Conservation (phyloP, 2,113 vertebrate species). For the Aegypius monachus region DNA sequence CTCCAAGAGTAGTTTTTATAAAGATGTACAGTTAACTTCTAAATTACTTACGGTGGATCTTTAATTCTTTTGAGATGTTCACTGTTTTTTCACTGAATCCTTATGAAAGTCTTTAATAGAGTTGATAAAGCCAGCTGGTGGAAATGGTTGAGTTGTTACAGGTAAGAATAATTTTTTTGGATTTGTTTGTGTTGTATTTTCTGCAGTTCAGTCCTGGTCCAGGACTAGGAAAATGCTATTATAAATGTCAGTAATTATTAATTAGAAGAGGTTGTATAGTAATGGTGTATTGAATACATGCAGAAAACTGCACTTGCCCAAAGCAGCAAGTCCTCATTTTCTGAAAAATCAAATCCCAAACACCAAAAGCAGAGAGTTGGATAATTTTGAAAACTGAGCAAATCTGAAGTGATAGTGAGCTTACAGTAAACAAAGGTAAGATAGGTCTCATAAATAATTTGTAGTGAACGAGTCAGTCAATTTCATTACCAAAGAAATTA, state of each 20-base stretch:
- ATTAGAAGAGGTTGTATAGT: background rate
- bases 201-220: background rate
- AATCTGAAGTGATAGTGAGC: background rate
- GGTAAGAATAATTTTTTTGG: background rate
- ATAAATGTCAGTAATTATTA: background rate
- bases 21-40: too few relatives aligned
- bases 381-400: background rate
- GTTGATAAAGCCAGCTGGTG: too few relatives aligned
- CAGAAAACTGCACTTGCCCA: background rate
- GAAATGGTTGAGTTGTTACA: background rate
- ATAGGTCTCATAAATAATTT: background rate
- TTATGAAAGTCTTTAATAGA: too few relatives aligned
- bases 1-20: too few relatives aligned
- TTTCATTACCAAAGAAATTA: background rate
- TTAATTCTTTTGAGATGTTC: too few relatives aligned
- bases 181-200: background rate
- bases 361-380: background rate
- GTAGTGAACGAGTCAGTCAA: background rate
- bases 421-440: background rate
- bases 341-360: background rate
- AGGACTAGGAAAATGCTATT: background rate
- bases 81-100: too few relatives aligned
- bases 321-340: background rate
- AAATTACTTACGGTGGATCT: too few relatives aligned
- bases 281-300: background rate